These are phyloP conservation scores for Numida meleagris DNA, from an alignment of 2,113 vertebrate genomes.

Conservation along the genomic window DNA sequence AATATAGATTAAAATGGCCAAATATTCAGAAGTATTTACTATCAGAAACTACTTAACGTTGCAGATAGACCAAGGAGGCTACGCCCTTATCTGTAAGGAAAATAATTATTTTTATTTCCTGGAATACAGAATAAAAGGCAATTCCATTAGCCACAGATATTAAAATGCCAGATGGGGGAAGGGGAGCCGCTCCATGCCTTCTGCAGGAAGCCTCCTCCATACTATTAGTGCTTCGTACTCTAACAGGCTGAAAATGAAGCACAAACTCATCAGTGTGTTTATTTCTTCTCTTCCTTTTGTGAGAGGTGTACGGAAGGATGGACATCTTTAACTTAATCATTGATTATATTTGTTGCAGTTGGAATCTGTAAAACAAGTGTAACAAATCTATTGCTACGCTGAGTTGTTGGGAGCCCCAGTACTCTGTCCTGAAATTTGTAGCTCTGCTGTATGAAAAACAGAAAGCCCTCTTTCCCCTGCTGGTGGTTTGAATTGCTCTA, in stretches of 20 bases:
- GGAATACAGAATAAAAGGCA: not conserved
- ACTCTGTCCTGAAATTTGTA: slow-evolving; percentile 7
- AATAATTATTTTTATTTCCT: not conserved
- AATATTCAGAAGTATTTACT: not conserved
- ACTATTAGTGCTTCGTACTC: slow-evolving; percentile 11
- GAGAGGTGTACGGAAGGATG: not conserved
- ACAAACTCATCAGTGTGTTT: slow-evolving; percentile 48
- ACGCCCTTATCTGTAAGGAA: not conserved
- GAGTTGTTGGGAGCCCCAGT: not conserved
- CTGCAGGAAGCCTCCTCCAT: not conserved
- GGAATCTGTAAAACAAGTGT: slow-evolving; percentile 34
- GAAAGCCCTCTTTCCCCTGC: slow-evolving; percentile 47
- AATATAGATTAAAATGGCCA: not conserved
- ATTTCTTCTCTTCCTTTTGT: slow-evolving; percentile 33
- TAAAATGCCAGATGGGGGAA: not conserved
- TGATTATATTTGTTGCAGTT: not conserved
- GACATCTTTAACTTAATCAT: slow-evolving; percentile 36
- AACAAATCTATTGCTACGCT: slow-evolving; percentile 43
- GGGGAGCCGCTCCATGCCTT: not conserved
- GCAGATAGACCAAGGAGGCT: not conserved
- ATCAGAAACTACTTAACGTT: not conserved
- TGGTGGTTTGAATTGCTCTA: slow-evolving; percentile 69
- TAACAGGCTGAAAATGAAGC: slow-evolving; percentile 61
- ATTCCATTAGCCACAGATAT: not conserved
- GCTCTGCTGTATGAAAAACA: slow-evolving; percentile 13